Conservation (phyloP, 64 coral and sea anemone species). For the Dendrophyllia cribrosa region DNA sequence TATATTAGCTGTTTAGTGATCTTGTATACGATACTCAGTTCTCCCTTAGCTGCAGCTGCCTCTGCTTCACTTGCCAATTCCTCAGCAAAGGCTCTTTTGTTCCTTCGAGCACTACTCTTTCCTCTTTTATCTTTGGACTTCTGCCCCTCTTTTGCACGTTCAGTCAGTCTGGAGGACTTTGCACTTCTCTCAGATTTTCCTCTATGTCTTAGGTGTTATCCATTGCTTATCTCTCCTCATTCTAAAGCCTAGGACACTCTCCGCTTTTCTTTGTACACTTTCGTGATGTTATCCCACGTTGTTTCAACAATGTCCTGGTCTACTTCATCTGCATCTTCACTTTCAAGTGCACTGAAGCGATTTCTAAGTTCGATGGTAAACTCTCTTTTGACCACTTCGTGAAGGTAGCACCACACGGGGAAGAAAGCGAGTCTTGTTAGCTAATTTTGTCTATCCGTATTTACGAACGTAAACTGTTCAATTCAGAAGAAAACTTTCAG, state of each 20-base stretch:
- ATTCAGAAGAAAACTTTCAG: no score
- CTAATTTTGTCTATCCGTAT: no score
- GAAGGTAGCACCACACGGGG: no score
- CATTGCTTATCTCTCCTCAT: slow-evolving; percentile 7
- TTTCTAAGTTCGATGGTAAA: neutral
- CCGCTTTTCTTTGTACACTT: slow-evolving; percentile 10
- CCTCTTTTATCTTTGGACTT: slow-evolving; percentile 3
- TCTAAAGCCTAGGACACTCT: neutral
- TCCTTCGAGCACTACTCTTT: no score
- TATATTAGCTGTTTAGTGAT: no score
- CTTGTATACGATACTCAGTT: no score
- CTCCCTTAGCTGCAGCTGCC: no score
- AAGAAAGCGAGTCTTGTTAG: no score
- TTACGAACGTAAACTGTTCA: no score
- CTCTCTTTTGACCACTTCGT: neutral
- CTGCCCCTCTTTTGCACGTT: neutral
- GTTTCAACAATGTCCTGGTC: neutral
- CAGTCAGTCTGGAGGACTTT: slow-evolving; percentile 23
- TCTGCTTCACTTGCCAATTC: no score
- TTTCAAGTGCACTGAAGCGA: neutral
- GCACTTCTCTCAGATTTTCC: slow-evolving; percentile 27
- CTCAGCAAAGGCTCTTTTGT: no score
- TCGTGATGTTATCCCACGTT: neutral
- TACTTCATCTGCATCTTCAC: neutral
- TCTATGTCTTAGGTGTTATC: neutral